Base-by-base conservation (phyloP, 1,140 invertebrate genomes). In the Bombus difficillimus region DNA sequence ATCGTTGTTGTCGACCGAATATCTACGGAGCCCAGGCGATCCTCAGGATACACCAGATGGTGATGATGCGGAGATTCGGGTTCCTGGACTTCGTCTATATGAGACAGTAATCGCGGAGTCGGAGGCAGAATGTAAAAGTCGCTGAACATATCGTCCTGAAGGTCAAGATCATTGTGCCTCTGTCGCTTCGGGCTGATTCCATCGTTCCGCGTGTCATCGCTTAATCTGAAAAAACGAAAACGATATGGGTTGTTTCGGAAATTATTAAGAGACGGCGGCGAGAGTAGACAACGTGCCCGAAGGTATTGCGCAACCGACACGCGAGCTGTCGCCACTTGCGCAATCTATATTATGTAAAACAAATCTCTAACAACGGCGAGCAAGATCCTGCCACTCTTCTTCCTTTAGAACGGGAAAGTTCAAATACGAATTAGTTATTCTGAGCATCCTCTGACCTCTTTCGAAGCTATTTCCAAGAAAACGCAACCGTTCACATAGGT, bases 51-150 rank as follows among this genome's bases (percentile, higher is more conserved):
- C 59, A 81, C 81, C 62, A 90, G 34, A 57, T 90, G 88, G 13
- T 88, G 88, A 78, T 94, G 86, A 57, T 92, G 91, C 77, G 94
- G 93, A 9, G 53, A 77, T 43, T 94, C 92, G 37, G 92, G 88
- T 9, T 93, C 92, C 13, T 93, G 93, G 10, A 95, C 93, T 81
- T 95, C 95, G 91, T 97, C 96, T 59, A 97, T 97, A 69, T 96
- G 96, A 10, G 97, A 97, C 71, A 97, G 94, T 86, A 97, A 95
- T 72, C 96, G 95, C 22, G 97, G 97, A 0, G 97, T 97, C 0
- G 96, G 96, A 69, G 97, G 97, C 13, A 95, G 79, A 93, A 97
- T 97, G 92, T 97, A 97, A 88, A 97, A 97, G 87, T 97, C 97
- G 47, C 96, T 97, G 91, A 94, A 94, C 1, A 95, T 92, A 43